phyloP scores from a whole-genome alignment of 1,140 invertebrate species.

The Zelostemma sp. region DNA sequence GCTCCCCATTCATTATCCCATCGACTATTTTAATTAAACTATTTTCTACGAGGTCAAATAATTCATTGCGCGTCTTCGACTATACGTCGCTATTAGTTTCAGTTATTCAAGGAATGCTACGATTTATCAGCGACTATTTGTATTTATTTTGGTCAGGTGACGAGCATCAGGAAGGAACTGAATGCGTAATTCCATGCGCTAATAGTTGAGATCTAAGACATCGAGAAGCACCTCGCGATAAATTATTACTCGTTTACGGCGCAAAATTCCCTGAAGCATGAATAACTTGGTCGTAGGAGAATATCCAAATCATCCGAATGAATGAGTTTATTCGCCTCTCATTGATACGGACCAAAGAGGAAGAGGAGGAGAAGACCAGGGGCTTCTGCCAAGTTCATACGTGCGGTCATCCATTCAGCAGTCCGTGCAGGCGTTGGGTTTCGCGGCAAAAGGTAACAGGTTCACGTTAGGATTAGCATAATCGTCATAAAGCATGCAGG shows the following conservation, averaged over 20 bases:
- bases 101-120: not conserved
- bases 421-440: conserved; percentile 49
- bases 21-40: too few relatives aligned
- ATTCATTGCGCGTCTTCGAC: not conserved
- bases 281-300: conserved; percentile 36
- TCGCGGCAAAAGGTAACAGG: conserved; percentile 51
- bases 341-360: conserved; percentile 26
- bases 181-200: too few relatives aligned
- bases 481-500: conserved; percentile 62
- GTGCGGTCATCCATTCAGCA: conserved; percentile 49
- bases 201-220: not conserved
- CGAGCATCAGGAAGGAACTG: too few relatives aligned
- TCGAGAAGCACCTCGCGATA: not conserved
- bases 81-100: not conserved
- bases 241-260: conserved; percentile 7
- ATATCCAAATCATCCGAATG: conserved; percentile 45
- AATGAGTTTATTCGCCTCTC: conserved; percentile 47
- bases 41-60: too few relatives aligned
- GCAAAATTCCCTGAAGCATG: conserved; percentile 13
- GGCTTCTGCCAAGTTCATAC: conserved; percentile 44
- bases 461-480: conserved; percentile 61
- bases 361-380: conserved; percentile 17
- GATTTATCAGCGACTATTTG: not conserved
- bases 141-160: too few relatives aligned
- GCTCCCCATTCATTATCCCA: conserved; percentile 6